These are phyloP conservation scores for Pangasius macronema DNA, from an alignment of 2,797 vertebrate species.

Conservation along the genomic window DNA sequence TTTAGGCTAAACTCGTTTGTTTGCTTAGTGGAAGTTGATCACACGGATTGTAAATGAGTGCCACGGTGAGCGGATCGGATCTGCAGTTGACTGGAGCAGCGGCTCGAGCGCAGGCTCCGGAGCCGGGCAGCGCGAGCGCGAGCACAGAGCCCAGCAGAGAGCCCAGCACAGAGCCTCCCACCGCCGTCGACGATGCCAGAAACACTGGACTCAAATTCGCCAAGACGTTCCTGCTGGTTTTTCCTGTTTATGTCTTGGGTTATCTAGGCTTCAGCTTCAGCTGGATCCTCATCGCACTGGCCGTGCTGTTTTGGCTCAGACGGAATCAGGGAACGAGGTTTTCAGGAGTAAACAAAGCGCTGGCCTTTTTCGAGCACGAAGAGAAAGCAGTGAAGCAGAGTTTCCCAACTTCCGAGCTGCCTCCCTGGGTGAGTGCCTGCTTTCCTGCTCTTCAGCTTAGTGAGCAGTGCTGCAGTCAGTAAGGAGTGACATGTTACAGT, in stretches of 20 bases:
- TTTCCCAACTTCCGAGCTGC: conserved; percentile 83
- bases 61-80: conserved; percentile 32
- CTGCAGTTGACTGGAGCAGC: conserved; percentile 24
- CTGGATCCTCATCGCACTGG: conserved; percentile 90
- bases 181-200: conserved; percentile 72
- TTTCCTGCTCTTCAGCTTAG: fast-evolving
- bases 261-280: conserved; percentile 96
- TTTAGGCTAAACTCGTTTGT: not conserved
- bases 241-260: conserved; percentile 90
- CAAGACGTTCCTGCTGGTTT: conserved; percentile 86
- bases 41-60: conserved; percentile 38
- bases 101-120: conserved; percentile 29
- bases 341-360: conserved; percentile 78
- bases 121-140: too few species aligned
- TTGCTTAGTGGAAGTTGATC: conserved; percentile 11
- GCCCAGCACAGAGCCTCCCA: conserved; percentile 61
- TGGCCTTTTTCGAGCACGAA: conserved; percentile 87
- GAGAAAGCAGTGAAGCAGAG: conserved; percentile 74
- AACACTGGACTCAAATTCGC: conserved; percentile 86
- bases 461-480: not conserved
- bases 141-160: too few species aligned
- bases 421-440: conserved; percentile 88
- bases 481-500: not conserved
- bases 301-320: conserved; percentile 83
- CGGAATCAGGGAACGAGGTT: conserved; percentile 75